phyloP scores from a whole-genome alignment of 2,797 vertebrate genomes.

The Xenops minutus region DNA sequence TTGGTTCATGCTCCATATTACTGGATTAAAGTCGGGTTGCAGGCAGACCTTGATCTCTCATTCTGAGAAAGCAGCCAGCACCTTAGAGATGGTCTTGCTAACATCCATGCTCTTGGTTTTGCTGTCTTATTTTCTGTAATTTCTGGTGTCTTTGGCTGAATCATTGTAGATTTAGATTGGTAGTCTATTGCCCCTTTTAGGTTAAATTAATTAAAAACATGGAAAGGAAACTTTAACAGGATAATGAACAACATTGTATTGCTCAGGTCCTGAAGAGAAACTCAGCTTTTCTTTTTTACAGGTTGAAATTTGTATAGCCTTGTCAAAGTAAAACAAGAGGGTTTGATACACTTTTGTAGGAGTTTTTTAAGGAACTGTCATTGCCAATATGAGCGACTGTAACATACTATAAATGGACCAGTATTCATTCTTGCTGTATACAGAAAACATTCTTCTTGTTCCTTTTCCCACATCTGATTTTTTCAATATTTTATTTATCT shows the following conservation, averaged over 20 bases:
- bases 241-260: neutral
- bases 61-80: neutral
- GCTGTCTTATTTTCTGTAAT: neutral
- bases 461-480: neutral
- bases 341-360: neutral
- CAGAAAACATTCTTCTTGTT: neutral
- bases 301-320: neutral
- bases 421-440: neutral
- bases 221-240: neutral
- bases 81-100: neutral
- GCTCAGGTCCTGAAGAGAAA: neutral
- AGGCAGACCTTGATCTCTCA: neutral
- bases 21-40: neutral
- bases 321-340: neutral
- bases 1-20: neutral
- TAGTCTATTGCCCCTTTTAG: neutral
- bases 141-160: neutral
- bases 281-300: neutral
- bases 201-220: neutral
- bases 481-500: neutral
- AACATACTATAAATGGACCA: neutral
- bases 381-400: neutral
- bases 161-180: neutral
- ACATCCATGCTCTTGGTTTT: neutral
- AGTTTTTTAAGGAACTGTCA: neutral